Evolutionary conservation across 2,888 invertebrate genomes (phyloP).

Genomic region (Acronicta alni): DNA sequence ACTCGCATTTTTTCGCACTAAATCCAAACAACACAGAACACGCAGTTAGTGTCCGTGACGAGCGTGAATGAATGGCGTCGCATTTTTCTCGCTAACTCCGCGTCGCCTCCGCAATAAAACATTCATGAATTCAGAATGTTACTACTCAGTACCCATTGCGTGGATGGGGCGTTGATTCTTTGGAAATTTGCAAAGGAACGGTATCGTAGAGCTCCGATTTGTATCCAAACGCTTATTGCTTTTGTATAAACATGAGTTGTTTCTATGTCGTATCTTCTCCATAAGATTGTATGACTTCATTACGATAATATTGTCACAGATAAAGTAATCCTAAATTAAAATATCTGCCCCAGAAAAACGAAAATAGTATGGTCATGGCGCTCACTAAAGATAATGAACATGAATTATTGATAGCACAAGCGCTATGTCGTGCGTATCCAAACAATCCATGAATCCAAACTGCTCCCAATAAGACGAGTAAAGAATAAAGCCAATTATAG

Average conservation of each 20-base stretch:
- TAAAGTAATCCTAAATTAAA: constrained; percentile 43
- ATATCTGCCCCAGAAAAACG: constrained; percentile 37
- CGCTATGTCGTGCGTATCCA: constrained; percentile 52
- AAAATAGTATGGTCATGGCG: constrained; percentile 39
- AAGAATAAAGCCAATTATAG: constrained; percentile 64
- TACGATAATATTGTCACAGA: constrained; percentile 47
- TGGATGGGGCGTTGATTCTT: constrained; percentile 70
- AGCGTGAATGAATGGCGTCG: constrained; percentile 82
- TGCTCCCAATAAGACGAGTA: constrained; percentile 57
- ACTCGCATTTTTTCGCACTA: constrained; percentile 76
- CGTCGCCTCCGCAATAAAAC: constrained; percentile 83
- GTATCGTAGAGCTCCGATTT: constrained; percentile 64
- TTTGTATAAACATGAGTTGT: constrained; percentile 47
- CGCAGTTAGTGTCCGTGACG: constrained; percentile 86
- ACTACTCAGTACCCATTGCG: constrained; percentile 75
- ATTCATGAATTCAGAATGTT: constrained; percentile 85
- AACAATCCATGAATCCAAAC: constrained; percentile 54
- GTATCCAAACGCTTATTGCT: constrained; percentile 58
- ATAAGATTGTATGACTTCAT: constrained; percentile 45
- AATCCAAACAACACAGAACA: constrained; percentile 84
- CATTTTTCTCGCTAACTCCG: constrained; percentile 84
- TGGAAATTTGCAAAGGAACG: constrained; percentile 66
- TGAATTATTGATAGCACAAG: constrained; percentile 58
- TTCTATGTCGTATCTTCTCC: constrained; percentile 31
- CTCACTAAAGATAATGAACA: constrained; percentile 57